Conservation (phyloP, 2,888 invertebrate genomes). For the Nowickia ferox region DNA sequence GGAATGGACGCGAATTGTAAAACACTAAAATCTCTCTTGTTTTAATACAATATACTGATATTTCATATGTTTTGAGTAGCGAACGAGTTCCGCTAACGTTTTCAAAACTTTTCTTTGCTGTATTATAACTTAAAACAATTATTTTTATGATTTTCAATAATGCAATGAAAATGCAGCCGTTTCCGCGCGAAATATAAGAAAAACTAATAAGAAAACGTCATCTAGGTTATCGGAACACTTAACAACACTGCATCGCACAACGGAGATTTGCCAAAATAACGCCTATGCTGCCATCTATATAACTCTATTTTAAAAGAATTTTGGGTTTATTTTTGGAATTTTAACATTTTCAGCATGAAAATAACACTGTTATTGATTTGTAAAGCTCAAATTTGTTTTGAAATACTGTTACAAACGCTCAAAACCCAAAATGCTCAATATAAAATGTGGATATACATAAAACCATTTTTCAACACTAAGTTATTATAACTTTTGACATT, state of each 20-base stretch:
- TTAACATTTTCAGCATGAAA: too few relatives aligned
- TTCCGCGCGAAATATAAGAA: background rate
- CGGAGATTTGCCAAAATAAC: background rate
- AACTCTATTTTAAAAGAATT: too few relatives aligned
- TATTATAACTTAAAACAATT: background rate
- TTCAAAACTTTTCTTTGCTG: background rate
- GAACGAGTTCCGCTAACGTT: background rate
- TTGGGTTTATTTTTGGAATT: too few relatives aligned
- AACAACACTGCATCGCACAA: background rate
- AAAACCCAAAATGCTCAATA: too few relatives aligned
- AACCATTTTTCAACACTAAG: slow-evolving; percentile 22
- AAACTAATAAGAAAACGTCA: slow-evolving; percentile 10
- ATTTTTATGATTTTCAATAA: background rate
- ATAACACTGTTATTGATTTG: too few relatives aligned
- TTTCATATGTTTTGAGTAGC: background rate
- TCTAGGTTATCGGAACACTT: background rate
- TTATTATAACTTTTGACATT: background rate
- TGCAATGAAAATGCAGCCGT: background rate
- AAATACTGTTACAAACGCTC: too few relatives aligned
- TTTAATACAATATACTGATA: background rate
- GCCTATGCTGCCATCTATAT: background rate
- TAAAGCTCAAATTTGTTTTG: too few relatives aligned
- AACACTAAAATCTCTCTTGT: background rate
- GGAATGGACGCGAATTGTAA: background rate
- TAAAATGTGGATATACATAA: too few relatives aligned